These are phyloP conservation scores for Hydrochoerus hydrochaeris DNA, from an alignment of 2,113 vertebrate genomes.

Conservation along the genomic window DNA sequence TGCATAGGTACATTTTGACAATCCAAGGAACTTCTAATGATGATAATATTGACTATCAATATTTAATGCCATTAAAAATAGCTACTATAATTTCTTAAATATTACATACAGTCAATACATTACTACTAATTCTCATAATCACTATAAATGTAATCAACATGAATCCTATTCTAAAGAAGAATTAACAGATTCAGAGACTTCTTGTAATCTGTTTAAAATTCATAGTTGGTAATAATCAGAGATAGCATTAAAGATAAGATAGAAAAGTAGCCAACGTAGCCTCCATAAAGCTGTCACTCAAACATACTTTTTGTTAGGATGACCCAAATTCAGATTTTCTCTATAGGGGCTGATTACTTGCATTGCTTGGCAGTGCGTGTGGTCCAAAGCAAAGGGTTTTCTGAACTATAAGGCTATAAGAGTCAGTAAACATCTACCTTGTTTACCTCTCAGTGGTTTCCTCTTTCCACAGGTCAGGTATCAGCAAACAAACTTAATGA, in stretches of 20 bases:
- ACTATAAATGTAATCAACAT: neutral
- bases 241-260: constrained; percentile 16
- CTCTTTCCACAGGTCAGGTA: neutral
- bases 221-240: constrained; percentile 46
- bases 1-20: neutral
- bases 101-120: neutral
- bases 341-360: constrained; percentile 1
- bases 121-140: constrained; percentile 49
- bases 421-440: neutral
- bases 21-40: neutral
- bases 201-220: neutral
- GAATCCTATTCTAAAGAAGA: constrained; percentile 23
- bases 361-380: neutral
- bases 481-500: neutral
- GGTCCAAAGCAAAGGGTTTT: constrained; percentile 36
- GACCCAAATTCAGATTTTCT: neutral
- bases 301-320: neutral
- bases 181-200: neutral
- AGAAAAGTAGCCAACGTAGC: neutral
- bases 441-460: constrained; percentile 3
- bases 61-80: neutral
- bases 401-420: neutral
- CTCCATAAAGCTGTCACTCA: neutral
- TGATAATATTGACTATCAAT: neutral
- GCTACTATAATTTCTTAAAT: neutral